phyloP scores from a whole-genome alignment of 2,113 vertebrate species.

The Meles meles region DNA sequence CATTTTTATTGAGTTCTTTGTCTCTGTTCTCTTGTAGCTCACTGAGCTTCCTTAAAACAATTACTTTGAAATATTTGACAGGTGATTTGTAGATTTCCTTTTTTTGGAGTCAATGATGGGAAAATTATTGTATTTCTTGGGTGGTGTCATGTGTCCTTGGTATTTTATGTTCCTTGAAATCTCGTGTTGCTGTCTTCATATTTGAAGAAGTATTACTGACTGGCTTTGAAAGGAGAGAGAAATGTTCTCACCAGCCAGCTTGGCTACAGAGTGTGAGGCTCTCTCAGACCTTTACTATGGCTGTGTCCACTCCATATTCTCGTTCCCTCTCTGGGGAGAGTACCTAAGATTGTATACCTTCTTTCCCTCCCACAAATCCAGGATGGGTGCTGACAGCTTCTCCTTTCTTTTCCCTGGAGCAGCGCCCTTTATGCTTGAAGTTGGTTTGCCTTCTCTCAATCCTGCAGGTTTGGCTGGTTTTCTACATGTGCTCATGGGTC shows the following conservation, averaged over 20 bases:
- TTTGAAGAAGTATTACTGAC: background rate
- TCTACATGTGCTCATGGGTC: background rate
- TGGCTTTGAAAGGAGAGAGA: background rate
- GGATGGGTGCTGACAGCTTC: background rate
- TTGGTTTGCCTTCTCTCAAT: background rate
- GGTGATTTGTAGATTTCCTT: background rate
- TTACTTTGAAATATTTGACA: background rate
- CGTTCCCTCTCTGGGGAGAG: background rate
- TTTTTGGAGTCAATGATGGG: background rate
- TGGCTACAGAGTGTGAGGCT: background rate
- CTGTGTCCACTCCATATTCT: background rate
- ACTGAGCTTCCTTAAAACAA: background rate
- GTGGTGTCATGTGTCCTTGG: background rate
- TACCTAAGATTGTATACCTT: background rate
- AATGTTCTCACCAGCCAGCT: background rate
- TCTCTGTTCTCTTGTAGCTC: background rate
- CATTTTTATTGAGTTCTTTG: background rate
- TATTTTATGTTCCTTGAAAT: background rate
- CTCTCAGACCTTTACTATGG: background rate
- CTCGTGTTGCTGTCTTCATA: background rate
- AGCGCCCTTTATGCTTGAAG: background rate
- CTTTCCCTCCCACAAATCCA: background rate
- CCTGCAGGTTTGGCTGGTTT: background rate
- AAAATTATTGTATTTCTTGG: background rate
- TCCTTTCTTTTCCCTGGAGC: background rate